A percentile compares a stretch with the other conserved stretches of the same genome.
These are phyloP conservation scores for Acyrthosiphon pisum DNA, from an alignment of 1,140 invertebrate genomes.

Conservation along the genomic window DNA sequence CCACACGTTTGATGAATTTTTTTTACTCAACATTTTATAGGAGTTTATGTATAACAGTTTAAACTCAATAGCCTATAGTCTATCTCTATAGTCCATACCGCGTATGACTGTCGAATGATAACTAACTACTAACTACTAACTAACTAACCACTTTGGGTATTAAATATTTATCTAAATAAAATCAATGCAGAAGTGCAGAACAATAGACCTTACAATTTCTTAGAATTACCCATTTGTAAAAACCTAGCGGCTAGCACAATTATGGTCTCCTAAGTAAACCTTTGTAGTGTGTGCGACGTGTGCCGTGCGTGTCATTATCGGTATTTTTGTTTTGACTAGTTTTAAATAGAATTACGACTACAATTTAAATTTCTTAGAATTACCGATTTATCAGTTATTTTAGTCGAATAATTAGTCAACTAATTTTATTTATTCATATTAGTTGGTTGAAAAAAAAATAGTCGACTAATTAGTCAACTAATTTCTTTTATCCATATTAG, in stretches of 20 bases:
- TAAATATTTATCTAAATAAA: no score
- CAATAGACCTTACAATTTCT: no score
- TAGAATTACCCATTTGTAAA: no score
- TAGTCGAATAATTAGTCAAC: background rate
- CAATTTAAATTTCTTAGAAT: background rate
- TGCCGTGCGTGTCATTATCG: background rate
- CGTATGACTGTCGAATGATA: conserved; percentile 18
- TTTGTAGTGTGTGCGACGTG: no score
- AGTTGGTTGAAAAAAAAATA: no score
- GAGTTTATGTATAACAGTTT: conserved; percentile 7
- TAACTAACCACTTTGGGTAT: no score
- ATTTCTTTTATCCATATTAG: no score
- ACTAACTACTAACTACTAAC: background rate
- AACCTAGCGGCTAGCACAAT: no score
- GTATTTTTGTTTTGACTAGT: conserved; percentile 11
- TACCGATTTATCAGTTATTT: conserved; percentile 14
- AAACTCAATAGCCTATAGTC: background rate
- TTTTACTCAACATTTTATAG: conserved; percentile 9
- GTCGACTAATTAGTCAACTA: no score
- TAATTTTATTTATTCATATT: background rate
- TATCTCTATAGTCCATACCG: background rate
- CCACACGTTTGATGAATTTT: conserved; percentile 23
- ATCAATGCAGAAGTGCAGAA: no score
- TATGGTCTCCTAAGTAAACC: no score
- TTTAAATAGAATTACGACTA: no score